These are phyloP conservation scores for Otus sunia DNA, from an alignment of 2,113 vertebrate genomes.

Conservation along the genomic window DNA sequence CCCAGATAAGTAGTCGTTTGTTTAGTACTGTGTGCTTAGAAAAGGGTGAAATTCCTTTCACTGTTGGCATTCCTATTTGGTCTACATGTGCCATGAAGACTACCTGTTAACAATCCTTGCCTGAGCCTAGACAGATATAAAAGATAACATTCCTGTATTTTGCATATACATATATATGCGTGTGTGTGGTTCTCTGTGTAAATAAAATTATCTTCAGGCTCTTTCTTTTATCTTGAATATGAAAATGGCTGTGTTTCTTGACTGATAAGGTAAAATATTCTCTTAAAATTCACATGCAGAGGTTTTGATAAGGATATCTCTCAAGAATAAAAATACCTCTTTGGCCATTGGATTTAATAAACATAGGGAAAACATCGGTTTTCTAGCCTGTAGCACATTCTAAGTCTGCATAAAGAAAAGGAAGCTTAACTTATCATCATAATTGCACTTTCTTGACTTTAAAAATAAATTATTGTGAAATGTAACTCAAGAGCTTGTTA, in stretches of 20 bases:
- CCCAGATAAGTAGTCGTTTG: background rate
- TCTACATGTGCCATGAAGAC: background rate
- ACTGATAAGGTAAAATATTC: background rate
- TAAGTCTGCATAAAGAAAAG: background rate
- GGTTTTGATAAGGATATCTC: background rate
- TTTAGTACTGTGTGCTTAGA: background rate
- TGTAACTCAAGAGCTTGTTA: background rate
- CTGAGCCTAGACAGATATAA: background rate
- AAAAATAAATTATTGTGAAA: background rate
- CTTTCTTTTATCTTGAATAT: background rate
- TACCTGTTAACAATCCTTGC: background rate
- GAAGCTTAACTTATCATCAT: background rate
- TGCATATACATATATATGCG: background rate
- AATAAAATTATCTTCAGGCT: background rate
- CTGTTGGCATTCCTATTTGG: background rate
- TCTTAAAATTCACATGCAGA: background rate
- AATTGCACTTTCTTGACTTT: slow-evolving; percentile 3
- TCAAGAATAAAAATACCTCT: background rate
- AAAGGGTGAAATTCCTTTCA: background rate
- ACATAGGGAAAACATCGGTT: background rate
- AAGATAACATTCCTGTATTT: background rate
- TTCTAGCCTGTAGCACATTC: background rate
- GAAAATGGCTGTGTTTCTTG: background rate
- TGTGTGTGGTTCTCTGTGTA: background rate
- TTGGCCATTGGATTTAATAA: background rate